These are phyloP conservation scores for Psephotus haematonotus DNA, from an alignment of 2,113 vertebrate genomes.

Conservation along the genomic window DNA sequence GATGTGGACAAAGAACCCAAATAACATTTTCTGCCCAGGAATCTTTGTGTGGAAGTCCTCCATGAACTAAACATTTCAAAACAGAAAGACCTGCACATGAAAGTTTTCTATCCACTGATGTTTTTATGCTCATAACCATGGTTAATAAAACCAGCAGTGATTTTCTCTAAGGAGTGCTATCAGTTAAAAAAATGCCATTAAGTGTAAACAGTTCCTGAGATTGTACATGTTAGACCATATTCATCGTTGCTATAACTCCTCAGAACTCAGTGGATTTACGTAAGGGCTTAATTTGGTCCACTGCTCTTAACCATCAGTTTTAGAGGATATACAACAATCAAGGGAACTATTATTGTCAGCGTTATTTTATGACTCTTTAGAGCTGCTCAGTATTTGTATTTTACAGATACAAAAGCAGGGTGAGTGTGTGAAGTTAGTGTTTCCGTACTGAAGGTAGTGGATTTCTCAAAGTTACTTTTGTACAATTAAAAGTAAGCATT, in stretches of 20 bases:
- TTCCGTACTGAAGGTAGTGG: background rate
- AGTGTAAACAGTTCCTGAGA: background rate
- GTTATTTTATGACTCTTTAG: background rate
- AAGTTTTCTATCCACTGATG: background rate
- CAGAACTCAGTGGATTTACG: background rate
- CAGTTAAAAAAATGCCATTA: background rate
- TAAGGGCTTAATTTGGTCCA: conserved; percentile 44
- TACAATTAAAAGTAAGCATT: background rate
- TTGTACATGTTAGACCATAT: background rate
- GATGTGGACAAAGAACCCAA: background rate
- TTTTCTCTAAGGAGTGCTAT: conserved; percentile 17
- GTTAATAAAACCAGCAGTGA: background rate
- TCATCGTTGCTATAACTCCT: background rate
- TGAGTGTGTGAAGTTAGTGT: background rate
- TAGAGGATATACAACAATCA: background rate
- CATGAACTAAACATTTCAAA: background rate
- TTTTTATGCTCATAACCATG: background rate
- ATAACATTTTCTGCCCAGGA: background rate
- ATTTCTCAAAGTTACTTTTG: background rate
- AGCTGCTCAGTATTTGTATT: background rate
- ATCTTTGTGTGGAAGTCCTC: background rate
- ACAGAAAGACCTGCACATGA: background rate
- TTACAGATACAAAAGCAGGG: background rate
- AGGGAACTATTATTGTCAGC: conserved; percentile 36
- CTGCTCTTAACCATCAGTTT: conserved; percentile 28